Evolutionary conservation across 2,888 invertebrate species (phyloP).

Genomic region (Oxycera nigricornis): DNA sequence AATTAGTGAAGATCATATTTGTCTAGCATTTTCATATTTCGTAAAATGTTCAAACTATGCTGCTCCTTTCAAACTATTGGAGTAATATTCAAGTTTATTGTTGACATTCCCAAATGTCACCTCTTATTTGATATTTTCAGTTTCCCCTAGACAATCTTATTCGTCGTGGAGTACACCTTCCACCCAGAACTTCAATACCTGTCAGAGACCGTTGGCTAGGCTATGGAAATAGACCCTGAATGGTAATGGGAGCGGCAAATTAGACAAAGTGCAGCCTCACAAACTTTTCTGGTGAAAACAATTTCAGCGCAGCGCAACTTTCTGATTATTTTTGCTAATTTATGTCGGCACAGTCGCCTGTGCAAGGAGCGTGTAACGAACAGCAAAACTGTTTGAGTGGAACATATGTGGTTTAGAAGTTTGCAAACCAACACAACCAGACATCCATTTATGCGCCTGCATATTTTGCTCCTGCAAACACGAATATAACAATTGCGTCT

Average conservation of each 20-base stretch:
- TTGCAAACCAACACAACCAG: conserved; percentile 21
- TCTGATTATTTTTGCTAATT: conserved; percentile 43
- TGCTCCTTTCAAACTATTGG: too few relatives aligned
- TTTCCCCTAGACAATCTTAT: not conserved
- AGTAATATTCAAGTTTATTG: too few relatives aligned
- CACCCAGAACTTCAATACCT: not conserved
- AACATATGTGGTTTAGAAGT: conserved; percentile 23
- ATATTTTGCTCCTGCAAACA: conserved; percentile 30
- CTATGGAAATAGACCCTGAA: not conserved
- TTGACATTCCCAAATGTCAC: too few relatives aligned
- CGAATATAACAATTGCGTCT: conserved; percentile 29
- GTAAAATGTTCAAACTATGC: too few relatives aligned
- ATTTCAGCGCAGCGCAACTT: conserved; percentile 38
- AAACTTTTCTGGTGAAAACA: conserved; percentile 32
- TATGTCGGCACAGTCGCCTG: conserved; percentile 39
- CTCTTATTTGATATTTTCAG: too few relatives aligned
- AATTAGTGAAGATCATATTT: too few relatives aligned
- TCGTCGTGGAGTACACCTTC: not conserved
- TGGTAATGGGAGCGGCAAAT: conserved; percentile 4
- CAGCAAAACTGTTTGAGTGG: conserved; percentile 11
- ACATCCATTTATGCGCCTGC: conserved; percentile 8
- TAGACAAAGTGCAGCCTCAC: conserved; percentile 33
- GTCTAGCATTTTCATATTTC: too few relatives aligned
- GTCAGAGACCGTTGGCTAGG: not conserved
- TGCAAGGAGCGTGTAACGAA: conserved; percentile 29